Evolutionary conservation across 2,888 invertebrate genomes (phyloP), one percentile per base, ranked within the genome.

Genomic region (Sphaeridia pumilis): DNA sequence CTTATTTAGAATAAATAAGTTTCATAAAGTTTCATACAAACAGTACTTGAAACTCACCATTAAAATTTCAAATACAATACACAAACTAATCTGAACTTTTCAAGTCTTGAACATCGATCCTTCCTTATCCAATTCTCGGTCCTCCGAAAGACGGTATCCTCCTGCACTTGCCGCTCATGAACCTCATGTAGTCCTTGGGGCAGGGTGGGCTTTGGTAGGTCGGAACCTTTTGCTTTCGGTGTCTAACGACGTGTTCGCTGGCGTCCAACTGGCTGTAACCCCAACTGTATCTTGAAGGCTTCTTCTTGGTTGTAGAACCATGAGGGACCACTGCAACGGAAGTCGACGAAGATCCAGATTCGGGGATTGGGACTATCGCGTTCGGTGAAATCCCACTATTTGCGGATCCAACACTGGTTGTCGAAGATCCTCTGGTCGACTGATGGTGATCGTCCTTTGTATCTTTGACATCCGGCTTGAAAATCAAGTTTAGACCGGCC

Each of bases 401-500:
- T 10, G 31, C 31, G 38, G 20, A 20, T 38, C 20, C n/a, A n/a
- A n/a, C n/a, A n/a, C n/a, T n/a, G n/a, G n/a, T n/a, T n/a, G n/a
- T n/a, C n/a, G n/a, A n/a, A n/a, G n/a, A n/a, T n/a, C n/a, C n/a
- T n/a, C n/a, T n/a, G n/a, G n/a, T n/a, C n/a, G n/a, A n/a, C n/a
- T n/a, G n/a, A n/a, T n/a, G n/a, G n/a, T n/a, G n/a, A 5, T 38
- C 38, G 20, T 14, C 7, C 38, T 38, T 38, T 7, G 38, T 17
- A 7, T 38, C 38, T 38, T 38, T 28, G 10, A 52, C 10, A 27
- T 46, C 46, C 3, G 46, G 41, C 25, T 46, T 52, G 20, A 52
- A 46, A 24, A 52, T 52, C 25, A 58, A 44, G 28, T 52, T 53
- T 7, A 58, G 49, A 4, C 53, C 55, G 10, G 58, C 51, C 43